A percentile compares a stretch with the other conserved stretches of the same genome.
Conservation (phyloP, 2,888 invertebrate genomes). For the Leucoptera coffeella region DNA sequence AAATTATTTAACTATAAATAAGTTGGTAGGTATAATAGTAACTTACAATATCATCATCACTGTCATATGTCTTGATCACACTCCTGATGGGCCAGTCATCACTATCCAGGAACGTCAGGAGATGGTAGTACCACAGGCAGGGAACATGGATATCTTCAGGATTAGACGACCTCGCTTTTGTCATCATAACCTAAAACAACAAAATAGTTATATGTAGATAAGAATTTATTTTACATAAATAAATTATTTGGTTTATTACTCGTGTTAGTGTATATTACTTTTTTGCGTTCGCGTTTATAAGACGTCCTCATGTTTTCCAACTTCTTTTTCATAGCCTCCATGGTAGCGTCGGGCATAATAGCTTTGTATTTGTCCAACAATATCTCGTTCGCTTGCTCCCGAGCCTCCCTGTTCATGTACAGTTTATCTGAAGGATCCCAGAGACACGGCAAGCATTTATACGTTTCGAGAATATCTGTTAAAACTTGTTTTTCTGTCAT, state of each 20-base stretch:
- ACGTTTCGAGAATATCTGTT: constrained; percentile 5
- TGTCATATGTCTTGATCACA: not conserved
- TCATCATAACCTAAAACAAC: constrained; percentile 8
- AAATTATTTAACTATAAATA: too few relatives aligned
- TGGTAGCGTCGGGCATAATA: constrained; percentile 6
- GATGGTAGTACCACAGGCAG: constrained; percentile 13
- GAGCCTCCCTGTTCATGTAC: constrained; percentile 7
- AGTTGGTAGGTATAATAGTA: too few relatives aligned
- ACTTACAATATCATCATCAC: not conserved
- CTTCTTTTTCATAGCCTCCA: constrained; percentile 10
- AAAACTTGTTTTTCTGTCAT: constrained; percentile 1
- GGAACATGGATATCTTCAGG: constrained; percentile 9
- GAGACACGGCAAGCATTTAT: constrained; percentile 9
- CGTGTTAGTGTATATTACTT: constrained; percentile 7
- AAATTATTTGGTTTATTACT: too few relatives aligned
- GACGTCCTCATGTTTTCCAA: constrained; percentile 11
- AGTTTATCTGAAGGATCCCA: constrained; percentile 10
- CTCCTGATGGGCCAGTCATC: too few relatives aligned
- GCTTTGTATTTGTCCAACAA: constrained; percentile 9
- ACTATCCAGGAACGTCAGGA: constrained; percentile 7
- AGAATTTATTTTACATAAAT: not conserved
- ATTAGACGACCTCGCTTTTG: constrained; percentile 6
- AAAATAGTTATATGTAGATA: too few relatives aligned
- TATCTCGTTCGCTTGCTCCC: constrained; percentile 7
- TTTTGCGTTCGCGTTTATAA: constrained; percentile 11